phyloP scores from a whole-genome alignment of 2,797 vertebrate species.

The Centropyge bicolor region DNA sequence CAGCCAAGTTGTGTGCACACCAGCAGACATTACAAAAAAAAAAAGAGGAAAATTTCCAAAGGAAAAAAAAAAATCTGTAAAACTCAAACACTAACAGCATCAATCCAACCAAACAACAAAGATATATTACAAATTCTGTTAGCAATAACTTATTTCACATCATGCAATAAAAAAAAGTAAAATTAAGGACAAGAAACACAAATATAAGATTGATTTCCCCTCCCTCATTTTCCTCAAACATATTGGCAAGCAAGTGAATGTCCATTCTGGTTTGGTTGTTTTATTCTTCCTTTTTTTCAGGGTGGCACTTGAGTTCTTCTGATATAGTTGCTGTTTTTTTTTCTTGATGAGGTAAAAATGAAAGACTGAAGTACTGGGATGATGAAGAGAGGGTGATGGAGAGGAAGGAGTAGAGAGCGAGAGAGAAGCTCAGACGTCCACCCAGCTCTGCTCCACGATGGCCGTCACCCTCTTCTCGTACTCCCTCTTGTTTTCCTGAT shows the following conservation, averaged over 20 bases:
- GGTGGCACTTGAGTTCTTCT: constrained; percentile 90
- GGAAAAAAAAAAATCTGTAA: constrained; percentile 75
- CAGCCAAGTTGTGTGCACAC: constrained; percentile 59
- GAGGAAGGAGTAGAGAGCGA: constrained; percentile 21
- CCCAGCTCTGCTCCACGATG: constrained; percentile 99
- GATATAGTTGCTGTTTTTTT: constrained; percentile 71
- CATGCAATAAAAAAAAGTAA: constrained; percentile 94
- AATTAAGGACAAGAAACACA: constrained; percentile 90
- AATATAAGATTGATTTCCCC: constrained; percentile 65
- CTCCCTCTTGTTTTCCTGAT: constrained; percentile 99
- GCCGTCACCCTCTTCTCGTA: constrained; percentile 99
- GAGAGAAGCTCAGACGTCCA: constrained; percentile 89
- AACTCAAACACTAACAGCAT: constrained; percentile 91
- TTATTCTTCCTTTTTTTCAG: constrained; percentile 62
- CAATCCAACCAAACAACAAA: constrained; percentile 92
- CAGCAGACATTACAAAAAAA: constrained; percentile 48
- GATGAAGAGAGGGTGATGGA: constrained; percentile 50
- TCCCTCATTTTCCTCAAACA: constrained; percentile 82
- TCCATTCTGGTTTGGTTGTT: constrained; percentile 74
- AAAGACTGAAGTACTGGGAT: constrained; percentile 71
- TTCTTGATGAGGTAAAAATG: constrained; percentile 81
- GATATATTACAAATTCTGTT: constrained; percentile 98
- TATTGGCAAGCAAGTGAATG: constrained; percentile 85
- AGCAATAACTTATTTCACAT: constrained; percentile 99
- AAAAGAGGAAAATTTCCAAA: constrained; percentile 6